Evolutionary conservation across 2,797 vertebrate species (phyloP).

Genomic region (Etheostoma nigrum): DNA sequence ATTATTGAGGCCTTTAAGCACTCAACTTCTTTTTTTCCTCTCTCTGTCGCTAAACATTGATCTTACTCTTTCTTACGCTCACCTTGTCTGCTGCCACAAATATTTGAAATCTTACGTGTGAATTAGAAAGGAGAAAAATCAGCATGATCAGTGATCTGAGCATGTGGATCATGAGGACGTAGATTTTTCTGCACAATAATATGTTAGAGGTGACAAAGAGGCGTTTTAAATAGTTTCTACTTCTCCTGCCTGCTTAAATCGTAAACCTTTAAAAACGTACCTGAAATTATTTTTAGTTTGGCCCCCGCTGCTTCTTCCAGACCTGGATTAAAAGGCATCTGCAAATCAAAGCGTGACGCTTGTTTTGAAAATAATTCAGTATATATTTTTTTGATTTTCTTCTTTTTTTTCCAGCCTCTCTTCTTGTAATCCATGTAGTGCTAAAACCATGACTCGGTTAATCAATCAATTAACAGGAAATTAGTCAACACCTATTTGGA

Average conservation of each 20-base stretch:
- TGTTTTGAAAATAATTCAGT: conserved; percentile 22
- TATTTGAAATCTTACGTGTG: conserved; percentile 49
- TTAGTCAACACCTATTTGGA: background rate
- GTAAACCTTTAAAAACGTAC: conserved; percentile 72
- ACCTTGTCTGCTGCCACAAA: conserved; percentile 62
- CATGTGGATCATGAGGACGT: conserved; percentile 2
- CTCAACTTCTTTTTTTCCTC: conserved; percentile 42
- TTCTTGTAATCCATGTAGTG: conserved; percentile 4
- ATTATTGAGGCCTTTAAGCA: conserved; percentile 64
- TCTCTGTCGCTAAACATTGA: conserved; percentile 36
- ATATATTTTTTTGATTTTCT: background rate
- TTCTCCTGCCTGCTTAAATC: conserved; percentile 47
- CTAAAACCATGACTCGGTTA: conserved; percentile 8
- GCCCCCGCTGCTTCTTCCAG: conserved; percentile 55
- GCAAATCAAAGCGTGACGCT: conserved; percentile 55
- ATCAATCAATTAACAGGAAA: conserved; percentile 7
- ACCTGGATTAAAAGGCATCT: conserved; percentile 63
- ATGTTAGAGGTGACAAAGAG: conserved; percentile 65
- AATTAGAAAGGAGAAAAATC: conserved; percentile 26
- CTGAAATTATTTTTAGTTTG: conserved; percentile 77
- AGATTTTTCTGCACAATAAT: conserved; percentile 34
- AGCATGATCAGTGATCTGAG: conserved; percentile 31
- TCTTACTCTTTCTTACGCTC: conserved; percentile 53
- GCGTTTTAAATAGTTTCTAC: conserved; percentile 72
- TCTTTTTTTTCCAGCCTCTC: conserved; percentile 25